Evolutionary conservation across 2,888 invertebrate species (phyloP), one percentile per base, ranked within the genome.

Genomic region (Eupelmus urozonus): DNA sequence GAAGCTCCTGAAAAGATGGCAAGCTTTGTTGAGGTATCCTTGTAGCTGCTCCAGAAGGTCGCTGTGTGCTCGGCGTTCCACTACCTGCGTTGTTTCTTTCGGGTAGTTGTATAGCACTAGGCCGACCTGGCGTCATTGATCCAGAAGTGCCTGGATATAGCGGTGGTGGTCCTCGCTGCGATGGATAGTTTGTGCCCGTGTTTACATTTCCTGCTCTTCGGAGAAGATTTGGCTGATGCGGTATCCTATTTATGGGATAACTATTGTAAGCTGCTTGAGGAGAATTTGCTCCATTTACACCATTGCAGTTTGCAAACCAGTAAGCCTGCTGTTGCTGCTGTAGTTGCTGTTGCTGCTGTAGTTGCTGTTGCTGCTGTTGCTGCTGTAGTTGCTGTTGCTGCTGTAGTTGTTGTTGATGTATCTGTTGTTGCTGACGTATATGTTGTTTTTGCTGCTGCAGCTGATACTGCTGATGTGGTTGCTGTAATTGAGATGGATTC

Each of bases 31-130:
- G 80, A 1, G 79, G 81, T n/a, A 81, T 81, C 16, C 81, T 63
- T 0, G 81, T 81, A 0, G 82, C 80, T 1, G 82, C 81, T 0
- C 81, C 81, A 7, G 81, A 81, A 0, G 81, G 81, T 27, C 81
- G 60, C 51, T 82, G 77, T 1, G 73, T 55, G 1, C 55, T 51
- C 0, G 76, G 73, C 1, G 23, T 20, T 16, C 20, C 42, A 20
- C 13, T 75, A 5, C 34, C 67, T 9, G 71, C 23, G 2, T 34
- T 40, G n/a, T 73, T 80, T 23, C 81, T 69, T 34, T 82, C 81
- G 0, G 81, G 81, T 23, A 82, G 51, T 13, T 82, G 81, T 25
- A 82, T 80, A 0, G 81, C 60, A n/a, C 73, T 45, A 2, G 79
- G 42, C 9, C 79, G 69, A 62, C 57, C 49, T 0, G 80, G 18